A percentile compares a stretch with the other conserved stretches of the same genome.
These are phyloP conservation scores for Ochropacha duplaris DNA, from an alignment of 2,888 invertebrate species.

Conservation along the genomic window DNA sequence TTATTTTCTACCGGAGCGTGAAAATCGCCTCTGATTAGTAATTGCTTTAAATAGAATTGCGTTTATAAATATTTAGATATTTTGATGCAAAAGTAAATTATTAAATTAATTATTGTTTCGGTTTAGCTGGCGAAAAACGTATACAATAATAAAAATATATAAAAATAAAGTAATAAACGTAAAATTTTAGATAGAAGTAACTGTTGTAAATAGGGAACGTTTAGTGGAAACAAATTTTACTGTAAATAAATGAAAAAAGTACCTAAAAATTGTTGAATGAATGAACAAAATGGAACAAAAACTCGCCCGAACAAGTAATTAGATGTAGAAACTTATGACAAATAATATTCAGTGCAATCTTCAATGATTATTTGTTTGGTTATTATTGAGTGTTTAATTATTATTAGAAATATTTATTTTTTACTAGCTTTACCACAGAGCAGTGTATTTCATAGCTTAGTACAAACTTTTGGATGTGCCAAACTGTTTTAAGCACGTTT, in stretches of 20 bases:
- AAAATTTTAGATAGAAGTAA: slow-evolving; percentile 70
- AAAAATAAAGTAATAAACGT: slow-evolving; percentile 42
- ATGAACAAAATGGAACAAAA: slow-evolving; percentile 77
- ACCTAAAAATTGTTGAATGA: slow-evolving; percentile 61
- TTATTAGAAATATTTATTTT: slow-evolving; percentile 53
- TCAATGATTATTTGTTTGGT: slow-evolving; percentile 63
- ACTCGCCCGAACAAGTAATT: slow-evolving; percentile 79
- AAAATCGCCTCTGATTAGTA: slow-evolving; percentile 78
- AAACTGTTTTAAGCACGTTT: slow-evolving; percentile 70
- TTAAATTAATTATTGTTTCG: slow-evolving; percentile 31
- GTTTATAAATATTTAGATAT: slow-evolving; percentile 27
- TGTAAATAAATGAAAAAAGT: slow-evolving; percentile 66
- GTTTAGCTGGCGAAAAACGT: slow-evolving; percentile 50
- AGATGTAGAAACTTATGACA: slow-evolving; percentile 62
- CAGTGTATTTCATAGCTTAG: slow-evolving; percentile 75
- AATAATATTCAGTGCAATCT: slow-evolving; percentile 74
- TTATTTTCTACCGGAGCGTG: slow-evolving; percentile 48
- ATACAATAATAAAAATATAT: slow-evolving; percentile 49
- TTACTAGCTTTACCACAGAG: slow-evolving; percentile 69
- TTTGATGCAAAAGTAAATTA: slow-evolving; percentile 34
- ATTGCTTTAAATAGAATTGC: slow-evolving; percentile 39
- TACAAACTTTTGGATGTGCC: slow-evolving; percentile 78
- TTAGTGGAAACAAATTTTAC: slow-evolving; percentile 63
- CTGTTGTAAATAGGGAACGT: slow-evolving; percentile 72
- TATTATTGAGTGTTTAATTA: slow-evolving; percentile 55